A percentile compares a stretch with the other conserved stretches of the same genome.
These are phyloP conservation scores for Rallus limicola DNA, from an alignment of 2,113 vertebrate genomes.

Conservation along the genomic window DNA sequence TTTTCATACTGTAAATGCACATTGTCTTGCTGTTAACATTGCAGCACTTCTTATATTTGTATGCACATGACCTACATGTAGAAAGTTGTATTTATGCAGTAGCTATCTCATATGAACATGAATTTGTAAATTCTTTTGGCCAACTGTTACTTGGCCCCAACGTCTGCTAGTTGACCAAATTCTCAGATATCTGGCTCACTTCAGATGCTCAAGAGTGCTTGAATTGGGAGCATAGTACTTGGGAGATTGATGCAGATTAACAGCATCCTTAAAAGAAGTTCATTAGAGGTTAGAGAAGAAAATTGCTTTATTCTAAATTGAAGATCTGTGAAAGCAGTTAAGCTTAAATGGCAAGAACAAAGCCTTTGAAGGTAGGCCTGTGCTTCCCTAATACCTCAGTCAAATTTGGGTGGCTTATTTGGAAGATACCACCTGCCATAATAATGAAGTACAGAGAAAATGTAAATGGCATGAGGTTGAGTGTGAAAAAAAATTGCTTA, in stretches of 20 bases:
- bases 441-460: background rate
- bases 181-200: background rate
- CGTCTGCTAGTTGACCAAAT: background rate
- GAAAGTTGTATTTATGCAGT: background rate
- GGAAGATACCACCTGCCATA: background rate
- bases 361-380: background rate
- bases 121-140: background rate
- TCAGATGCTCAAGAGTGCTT: background rate
- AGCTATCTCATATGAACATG: background rate
- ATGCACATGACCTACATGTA: rapidly evolving
- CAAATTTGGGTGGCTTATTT: background rate
- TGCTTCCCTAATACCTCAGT: background rate
- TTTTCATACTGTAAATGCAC: background rate
- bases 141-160: background rate
- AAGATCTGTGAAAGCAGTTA: background rate
- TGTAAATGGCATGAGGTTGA: background rate
- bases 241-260: background rate
- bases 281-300: background rate
- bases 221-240: background rate
- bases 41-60: background rate
- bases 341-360: background rate
- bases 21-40: background rate
- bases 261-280: background rate
- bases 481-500: background rate
- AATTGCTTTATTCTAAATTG: background rate